phyloP scores from a whole-genome alignment of 2,888 invertebrate species.

The Tuta absoluta region DNA sequence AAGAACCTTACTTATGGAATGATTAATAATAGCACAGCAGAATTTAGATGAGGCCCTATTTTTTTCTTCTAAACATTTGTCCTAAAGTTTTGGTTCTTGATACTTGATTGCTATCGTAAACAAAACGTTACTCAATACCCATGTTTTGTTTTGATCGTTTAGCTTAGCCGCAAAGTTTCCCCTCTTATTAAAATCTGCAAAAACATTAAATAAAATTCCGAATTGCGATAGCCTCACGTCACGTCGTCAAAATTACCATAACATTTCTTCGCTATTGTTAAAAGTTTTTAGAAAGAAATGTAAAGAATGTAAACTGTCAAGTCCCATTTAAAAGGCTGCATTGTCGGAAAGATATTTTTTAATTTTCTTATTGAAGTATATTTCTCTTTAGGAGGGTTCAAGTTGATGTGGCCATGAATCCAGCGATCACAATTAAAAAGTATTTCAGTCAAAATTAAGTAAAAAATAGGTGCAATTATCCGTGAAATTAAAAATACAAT shows the following conservation, averaged over 20 bases:
- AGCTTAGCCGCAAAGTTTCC: too few species aligned
- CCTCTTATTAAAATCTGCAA: neutral
- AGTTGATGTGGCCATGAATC: constrained; percentile 21
- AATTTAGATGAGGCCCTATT: too few species aligned
- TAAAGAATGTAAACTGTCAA: constrained; percentile 23
- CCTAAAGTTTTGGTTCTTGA: too few species aligned
- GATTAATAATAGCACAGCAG: neutral
- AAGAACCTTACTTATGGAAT: neutral
- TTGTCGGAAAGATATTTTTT: constrained; percentile 33
- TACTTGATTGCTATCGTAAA: too few species aligned
- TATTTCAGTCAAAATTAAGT: neutral
- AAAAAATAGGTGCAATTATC: too few species aligned
- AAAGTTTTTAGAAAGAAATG: constrained; percentile 1
- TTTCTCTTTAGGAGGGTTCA: constrained; percentile 42
- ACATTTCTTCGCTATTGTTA: constrained; percentile 11
- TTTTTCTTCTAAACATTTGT: too few species aligned
- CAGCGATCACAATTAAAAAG: neutral
- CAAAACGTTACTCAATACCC: too few species aligned
- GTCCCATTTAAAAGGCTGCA: constrained; percentile 21
- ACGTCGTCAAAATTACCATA: constrained; percentile 16
- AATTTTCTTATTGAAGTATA: constrained; percentile 46
- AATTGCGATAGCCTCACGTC: neutral
- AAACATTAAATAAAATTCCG: neutral
- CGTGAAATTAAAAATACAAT: too few species aligned
- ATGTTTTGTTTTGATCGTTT: neutral